phyloP scores from a whole-genome alignment of 2,888 invertebrate species.

The Drymonia ruficornis region DNA sequence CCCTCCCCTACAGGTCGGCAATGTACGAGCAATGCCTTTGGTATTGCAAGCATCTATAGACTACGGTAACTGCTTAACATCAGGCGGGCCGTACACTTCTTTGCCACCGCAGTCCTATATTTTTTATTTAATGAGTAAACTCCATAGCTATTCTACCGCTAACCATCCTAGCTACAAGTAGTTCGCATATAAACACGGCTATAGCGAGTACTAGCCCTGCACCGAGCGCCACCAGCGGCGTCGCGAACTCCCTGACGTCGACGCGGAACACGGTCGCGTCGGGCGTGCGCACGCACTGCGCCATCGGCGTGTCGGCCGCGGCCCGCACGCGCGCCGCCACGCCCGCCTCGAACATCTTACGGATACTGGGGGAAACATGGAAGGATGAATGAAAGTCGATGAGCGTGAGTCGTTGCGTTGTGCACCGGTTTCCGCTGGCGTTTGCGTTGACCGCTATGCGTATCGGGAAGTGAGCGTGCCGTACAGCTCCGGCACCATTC shows the following conservation, averaged over 20 bases:
- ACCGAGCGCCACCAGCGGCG: conserved; percentile 79
- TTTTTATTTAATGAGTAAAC: conserved; percentile 28
- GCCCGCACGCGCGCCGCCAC: conserved; percentile 83
- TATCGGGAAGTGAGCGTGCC: too few relatives aligned
- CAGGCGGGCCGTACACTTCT: too few relatives aligned
- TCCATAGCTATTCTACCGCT: conserved; percentile 12
- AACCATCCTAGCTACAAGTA: neutral
- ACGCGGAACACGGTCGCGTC: conserved; percentile 80
- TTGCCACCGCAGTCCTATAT: neutral
- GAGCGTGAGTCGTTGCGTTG: too few relatives aligned
- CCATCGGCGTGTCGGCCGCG: conserved; percentile 85
- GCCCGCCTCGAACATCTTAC: conserved; percentile 85
- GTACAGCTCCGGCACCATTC: too few relatives aligned
- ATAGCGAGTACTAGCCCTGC: conserved; percentile 59
- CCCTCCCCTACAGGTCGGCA: too few relatives aligned
- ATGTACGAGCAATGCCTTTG: too few relatives aligned
- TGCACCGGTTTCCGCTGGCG: too few relatives aligned
- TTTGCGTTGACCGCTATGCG: too few relatives aligned
- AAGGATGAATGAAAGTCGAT: too few relatives aligned
- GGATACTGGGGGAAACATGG: conserved; percentile 71
- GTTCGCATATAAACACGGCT: neutral
- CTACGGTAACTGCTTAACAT: too few relatives aligned
- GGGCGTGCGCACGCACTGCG: conserved; percentile 81
- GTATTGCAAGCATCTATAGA: too few relatives aligned
- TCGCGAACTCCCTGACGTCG: conserved; percentile 84